Base-by-base conservation (phyloP, 64 coral and sea anemone genomes). In the Catalaphyllia jardinei region DNA sequence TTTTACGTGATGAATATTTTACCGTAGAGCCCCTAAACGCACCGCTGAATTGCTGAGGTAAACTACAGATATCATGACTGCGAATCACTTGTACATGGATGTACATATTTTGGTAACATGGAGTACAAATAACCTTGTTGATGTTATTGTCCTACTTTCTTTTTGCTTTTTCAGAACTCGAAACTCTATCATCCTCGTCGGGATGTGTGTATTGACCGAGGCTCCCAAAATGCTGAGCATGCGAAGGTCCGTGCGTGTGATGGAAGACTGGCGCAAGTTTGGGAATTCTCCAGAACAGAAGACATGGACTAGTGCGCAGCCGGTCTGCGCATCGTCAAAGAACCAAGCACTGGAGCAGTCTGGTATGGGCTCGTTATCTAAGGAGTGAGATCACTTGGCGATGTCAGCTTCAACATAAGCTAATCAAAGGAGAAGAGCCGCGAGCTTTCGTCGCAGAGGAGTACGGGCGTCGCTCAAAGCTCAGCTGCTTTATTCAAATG, bases 231-330 rank as follows among this genome's bases (percentile, higher is more conserved):
- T 29, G 69, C 80, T 10, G 38, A 86, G 22, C 75, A 97, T 14
- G 88, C 87, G 4, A 76, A 64, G 3, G 92, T 80, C 0, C 86
- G 57, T 3, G 55, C 76, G 19, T 97, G 95, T 60, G 84, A 86
- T 17, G 92, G 87, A 9, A 73, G 73, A 10, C 31, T 55, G 30
- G 72, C 95, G 18, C 95, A 97, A 59, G 31, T 67, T 52, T 97
- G 95, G 95, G 92, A 97, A 84, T 97, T 97, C 49, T 93, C 95
- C 24, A 97, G 91, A 74, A 97, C 95, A 30, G 95, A 94, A 12
- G 88, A 90, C 31, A 97, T 97, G 95, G 92, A 97, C 20, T 80
- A 79, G 46, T 69, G 65, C 65, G 22, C 65, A 69, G 65, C 65
- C 65, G 65, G 65, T 69, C 3, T 69, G 65, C 22, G 65, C 65